These are phyloP conservation scores for Phylloscopus whistleri DNA, from an alignment of 2,113 vertebrate species.

Conservation along the genomic window DNA sequence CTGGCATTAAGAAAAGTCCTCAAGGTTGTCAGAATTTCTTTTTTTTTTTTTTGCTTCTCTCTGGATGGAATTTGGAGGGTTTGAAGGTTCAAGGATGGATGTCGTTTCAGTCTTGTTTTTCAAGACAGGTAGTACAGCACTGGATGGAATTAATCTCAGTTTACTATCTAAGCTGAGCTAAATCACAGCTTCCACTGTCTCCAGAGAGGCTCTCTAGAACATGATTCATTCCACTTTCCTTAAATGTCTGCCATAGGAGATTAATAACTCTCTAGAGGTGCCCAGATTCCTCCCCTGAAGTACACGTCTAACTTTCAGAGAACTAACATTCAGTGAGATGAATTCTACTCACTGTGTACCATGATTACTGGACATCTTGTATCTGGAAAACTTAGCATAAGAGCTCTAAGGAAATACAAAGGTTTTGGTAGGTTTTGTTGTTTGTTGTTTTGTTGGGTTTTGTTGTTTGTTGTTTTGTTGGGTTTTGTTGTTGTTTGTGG, in stretches of 20 bases:
- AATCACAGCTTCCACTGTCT: conserved; percentile 1
- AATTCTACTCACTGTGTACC: neutral
- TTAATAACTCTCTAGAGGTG: neutral
- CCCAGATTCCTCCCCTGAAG: neutral
- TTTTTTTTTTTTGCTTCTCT: neutral
- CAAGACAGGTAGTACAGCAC: neutral
- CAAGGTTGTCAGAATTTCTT: neutral
- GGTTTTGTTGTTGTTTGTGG: neutral
- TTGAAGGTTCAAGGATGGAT: neutral
- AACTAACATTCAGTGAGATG: neutral
- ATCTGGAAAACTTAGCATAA: neutral
- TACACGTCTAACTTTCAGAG: neutral
- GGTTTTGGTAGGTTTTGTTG: neutral
- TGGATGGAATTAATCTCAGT: neutral
- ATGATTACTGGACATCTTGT: neutral
- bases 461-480: neutral
- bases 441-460: neutral
- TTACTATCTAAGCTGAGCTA: neutral
- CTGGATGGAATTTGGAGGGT: neutral
- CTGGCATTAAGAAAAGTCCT: neutral
- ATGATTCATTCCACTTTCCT: conserved; percentile 8
- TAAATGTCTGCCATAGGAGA: neutral
- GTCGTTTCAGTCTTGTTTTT: neutral
- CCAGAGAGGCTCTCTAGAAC: neutral
- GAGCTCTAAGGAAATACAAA: neutral